Base-by-base conservation (phyloP, 2,113 vertebrate species). In the Vidua macroura region DNA sequence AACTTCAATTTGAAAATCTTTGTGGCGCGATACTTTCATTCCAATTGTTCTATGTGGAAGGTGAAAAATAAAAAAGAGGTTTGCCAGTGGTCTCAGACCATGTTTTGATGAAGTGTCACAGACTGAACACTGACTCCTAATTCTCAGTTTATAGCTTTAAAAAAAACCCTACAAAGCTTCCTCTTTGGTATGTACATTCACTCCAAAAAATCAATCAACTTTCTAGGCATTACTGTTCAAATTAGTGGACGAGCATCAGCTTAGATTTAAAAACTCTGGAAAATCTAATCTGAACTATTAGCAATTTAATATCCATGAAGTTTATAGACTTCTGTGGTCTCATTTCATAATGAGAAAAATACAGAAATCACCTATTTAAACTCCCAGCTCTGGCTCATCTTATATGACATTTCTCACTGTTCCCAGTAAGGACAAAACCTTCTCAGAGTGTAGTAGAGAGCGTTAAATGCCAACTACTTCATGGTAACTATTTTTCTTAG, bases 361-460 rank as follows among this genome's bases (percentile, higher is more conserved):
- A 72, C 41, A 81, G 59, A 75, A 83, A 77, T 86, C 39, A 41
- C 37, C 48, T 74, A 52, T 62, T 62, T 80, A 64, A 94, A 52
- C 21, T 21, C 6, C 18, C 23, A 49, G 13, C 41, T 28, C 60
- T 75, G 35, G 28, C n/a, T 83, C 3, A 0, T 64, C 27, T 49
- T 83, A 37, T 31, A 8, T 24, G 66, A 64, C 19, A 20, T 87
- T 95, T 93, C 69, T 74, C 60, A 49, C 12, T 88, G 58, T 41
- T 86, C 44, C 81, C 67, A 55, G 69, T 82, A 82, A 77, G 76
- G 76, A 84, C 49, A 87, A 95, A 92, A 58, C 78, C 70, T 85
- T 27, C 53, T 86, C 53, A 79, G 37, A 48, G 30, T 11, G 2
- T 39, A 22, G 30, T 19, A 66, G 63, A 58, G 13, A 58, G 23